phyloP scores from a whole-genome alignment of 2,888 invertebrate species.

The Adelphocoris suturalis region DNA sequence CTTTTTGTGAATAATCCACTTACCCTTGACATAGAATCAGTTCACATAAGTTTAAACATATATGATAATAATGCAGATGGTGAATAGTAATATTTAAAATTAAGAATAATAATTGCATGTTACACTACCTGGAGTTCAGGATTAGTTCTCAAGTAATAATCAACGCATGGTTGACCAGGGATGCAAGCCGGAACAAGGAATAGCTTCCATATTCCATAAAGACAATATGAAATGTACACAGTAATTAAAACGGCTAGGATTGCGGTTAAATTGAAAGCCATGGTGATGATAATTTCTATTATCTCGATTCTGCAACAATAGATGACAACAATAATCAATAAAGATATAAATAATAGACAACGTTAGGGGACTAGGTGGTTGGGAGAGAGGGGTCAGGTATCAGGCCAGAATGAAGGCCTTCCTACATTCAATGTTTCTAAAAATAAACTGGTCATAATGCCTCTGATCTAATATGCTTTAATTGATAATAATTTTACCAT shows the following conservation, averaged over 20 bases:
- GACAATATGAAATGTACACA: conserved; percentile 85
- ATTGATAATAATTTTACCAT: not conserved
- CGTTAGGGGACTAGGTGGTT: not conserved
- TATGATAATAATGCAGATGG: not conserved
- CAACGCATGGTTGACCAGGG: conserved; percentile 83
- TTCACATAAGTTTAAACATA: no score
- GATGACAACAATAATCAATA: not conserved
- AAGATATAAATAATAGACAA: not conserved
- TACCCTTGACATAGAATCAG: no score
- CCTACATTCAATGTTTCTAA: not conserved
- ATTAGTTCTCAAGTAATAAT: conserved; percentile 84
- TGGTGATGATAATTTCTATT: not conserved
- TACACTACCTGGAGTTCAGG: conserved; percentile 81
- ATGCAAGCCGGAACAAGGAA: conserved; percentile 86
- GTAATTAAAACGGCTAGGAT: conserved; percentile 23
- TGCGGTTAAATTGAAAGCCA: conserved; percentile 51
- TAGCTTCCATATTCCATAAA: conserved; percentile 87
- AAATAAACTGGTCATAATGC: not conserved
- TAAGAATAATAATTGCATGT: not conserved
- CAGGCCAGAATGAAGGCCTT: no score
- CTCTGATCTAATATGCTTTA: not conserved
- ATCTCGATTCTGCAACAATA: not conserved
- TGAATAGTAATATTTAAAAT: not conserved
- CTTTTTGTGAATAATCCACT: no score
- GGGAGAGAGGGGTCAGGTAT: not conserved